These are phyloP conservation scores for Acyrthosiphon pisum DNA, from an alignment of 1,140 invertebrate genomes.

Conservation along the genomic window DNA sequence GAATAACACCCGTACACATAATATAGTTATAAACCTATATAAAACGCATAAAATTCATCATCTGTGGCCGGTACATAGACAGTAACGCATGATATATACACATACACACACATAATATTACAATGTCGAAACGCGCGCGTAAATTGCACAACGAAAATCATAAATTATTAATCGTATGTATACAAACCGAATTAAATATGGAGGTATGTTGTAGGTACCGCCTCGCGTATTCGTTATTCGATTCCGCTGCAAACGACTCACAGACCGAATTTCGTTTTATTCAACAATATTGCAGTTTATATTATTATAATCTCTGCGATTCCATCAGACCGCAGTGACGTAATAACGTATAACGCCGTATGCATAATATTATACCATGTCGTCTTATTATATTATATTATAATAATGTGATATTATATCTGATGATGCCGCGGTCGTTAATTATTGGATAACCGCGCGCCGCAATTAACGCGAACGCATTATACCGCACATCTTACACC, in stretches of 20 bases:
- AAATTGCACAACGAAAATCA: conserved; percentile 8
- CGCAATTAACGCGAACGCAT: background rate
- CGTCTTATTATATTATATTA: background rate
- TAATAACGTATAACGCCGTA: background rate
- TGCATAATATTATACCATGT: background rate
- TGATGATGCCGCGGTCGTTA: conserved; percentile 4
- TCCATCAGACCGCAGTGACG: background rate
- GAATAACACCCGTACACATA: background rate
- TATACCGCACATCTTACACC: too few species aligned
- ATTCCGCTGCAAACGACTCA: background rate
- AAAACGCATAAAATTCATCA: conserved; percentile 1
- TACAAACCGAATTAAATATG: background rate
- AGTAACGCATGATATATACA: background rate
- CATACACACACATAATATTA: background rate
- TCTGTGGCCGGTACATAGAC: background rate
- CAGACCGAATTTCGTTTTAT: background rate
- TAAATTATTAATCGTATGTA: background rate
- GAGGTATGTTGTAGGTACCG: background rate
- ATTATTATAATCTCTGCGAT: background rate
- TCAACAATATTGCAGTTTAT: background rate
- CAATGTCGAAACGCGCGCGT: background rate
- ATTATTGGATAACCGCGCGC: background rate
- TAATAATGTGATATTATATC: background rate
- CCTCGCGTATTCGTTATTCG: background rate
- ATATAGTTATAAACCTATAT: conserved; percentile 1